These are phyloP conservation scores for Theonella swinhoei DNA, from an alignment of 37 sponge, comb jelly and placozoan species.

Conservation along the genomic window DNA sequence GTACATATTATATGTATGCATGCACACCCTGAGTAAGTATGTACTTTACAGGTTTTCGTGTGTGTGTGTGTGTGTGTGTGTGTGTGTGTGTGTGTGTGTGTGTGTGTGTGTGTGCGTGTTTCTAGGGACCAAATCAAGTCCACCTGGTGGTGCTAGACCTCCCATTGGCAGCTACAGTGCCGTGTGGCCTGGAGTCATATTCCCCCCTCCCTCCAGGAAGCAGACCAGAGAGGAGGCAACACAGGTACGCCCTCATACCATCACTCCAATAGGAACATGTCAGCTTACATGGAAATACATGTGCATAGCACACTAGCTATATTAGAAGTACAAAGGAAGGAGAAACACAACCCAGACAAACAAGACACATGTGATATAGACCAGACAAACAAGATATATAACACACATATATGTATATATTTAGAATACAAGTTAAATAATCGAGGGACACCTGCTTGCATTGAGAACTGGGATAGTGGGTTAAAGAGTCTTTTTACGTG, in stretches of 20 bases:
- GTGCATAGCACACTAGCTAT: too few species aligned
- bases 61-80: background rate
- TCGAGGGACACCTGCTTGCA: too few species aligned
- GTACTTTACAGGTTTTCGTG: background rate
- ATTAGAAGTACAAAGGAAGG: too few species aligned
- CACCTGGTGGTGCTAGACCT: too few species aligned
- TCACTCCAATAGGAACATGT: background rate
- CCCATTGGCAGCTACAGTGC: slow-evolving; percentile 15
- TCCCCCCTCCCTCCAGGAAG: background rate
- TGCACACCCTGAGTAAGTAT: background rate
- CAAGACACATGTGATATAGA: too few species aligned
- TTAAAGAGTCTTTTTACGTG: too few species aligned
- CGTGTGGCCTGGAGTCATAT: slow-evolving; percentile 37
- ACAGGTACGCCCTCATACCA: background rate
- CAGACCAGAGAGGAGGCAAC: slow-evolving; percentile 7
- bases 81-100: too few species aligned
- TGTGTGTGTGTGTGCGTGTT: too few species aligned
- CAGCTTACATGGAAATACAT: too few species aligned
- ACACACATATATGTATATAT: background rate
- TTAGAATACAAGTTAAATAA: background rate
- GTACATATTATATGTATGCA: background rate
- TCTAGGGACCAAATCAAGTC: too few species aligned
- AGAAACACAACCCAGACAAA: too few species aligned
- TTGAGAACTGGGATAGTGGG: too few species aligned
- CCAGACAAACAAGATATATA: background rate